Base-by-base conservation (phyloP, 2,888 invertebrate species). In the Sinohyriopsis cumingii region DNA sequence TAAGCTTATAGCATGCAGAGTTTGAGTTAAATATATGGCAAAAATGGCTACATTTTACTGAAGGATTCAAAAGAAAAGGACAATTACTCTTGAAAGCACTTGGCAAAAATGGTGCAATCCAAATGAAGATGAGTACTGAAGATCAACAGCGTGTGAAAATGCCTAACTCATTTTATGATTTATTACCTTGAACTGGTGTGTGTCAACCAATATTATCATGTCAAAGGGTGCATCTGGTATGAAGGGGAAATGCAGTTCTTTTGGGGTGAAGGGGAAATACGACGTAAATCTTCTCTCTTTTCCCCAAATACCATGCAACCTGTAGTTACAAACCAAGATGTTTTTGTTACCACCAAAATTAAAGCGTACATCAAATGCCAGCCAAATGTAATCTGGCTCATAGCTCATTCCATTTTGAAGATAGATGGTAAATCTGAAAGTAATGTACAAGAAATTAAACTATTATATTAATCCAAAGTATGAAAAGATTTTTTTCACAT, bases 351-450 rank as follows among this genome's bases (percentile, higher is more conserved):
- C 0, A 18, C 63, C 33, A 24, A 54, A 68, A 45, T 63, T 62
- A 45, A 68, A 68, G 56, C 68, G 55, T n/a, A 45, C 62, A 45
- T 68, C 68, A 2, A 68, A 20, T 0, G 18, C 57, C 56, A 68
- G 53, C 28, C 62, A 62, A 63, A 62, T 45, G n/a, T 68, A 62
- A 12, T 71, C 57, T 2, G 77, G 74, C 56, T 74, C 77, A 28
- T 67, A 67, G 7, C 72, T 72, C 12, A 57, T 19, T 0, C 77
- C 77, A 18, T 67, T 69, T 55, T 77, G 77, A 9, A 77, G 55
- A 63, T 77, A 77, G 6, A 77, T 60, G 0, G 68, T 70, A 57
- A 77, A 74, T 53, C 77, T 54, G 67, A 63, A 24, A 53, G 60
- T 33, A 33, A 33, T 9, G 3, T 9, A 33, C 9, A 1, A 33